These are phyloP conservation scores for Xanthorhoe designata DNA, from an alignment of 2,888 invertebrate species.

Conservation along the genomic window DNA sequence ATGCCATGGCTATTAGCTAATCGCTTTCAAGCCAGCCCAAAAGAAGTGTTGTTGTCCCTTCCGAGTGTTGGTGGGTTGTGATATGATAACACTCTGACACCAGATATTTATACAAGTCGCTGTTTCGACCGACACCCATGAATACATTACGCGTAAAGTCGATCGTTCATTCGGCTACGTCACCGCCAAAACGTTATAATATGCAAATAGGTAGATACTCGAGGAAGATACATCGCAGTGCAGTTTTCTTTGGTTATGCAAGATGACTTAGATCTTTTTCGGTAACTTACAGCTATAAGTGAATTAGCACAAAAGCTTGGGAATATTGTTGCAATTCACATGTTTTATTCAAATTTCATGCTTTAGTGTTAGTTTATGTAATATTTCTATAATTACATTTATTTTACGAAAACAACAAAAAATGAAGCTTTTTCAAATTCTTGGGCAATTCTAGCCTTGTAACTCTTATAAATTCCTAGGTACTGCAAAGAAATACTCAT, in stretches of 20 bases:
- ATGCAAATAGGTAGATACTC: conserved; percentile 46
- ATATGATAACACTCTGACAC: conserved; percentile 62
- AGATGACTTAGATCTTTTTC: conserved; percentile 33
- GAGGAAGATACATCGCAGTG: conserved; percentile 42
- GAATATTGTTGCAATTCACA: not conserved
- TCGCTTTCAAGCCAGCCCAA: conserved; percentile 76
- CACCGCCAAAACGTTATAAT: conserved; percentile 51
- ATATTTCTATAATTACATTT: no score
- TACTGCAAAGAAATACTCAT: not conserved
- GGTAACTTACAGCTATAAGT: not conserved
- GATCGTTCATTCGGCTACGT: conserved; percentile 55
- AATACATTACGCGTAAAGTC: conserved; percentile 65
- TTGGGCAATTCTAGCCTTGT: no score
- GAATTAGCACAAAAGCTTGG: not conserved
- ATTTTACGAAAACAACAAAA: no score
- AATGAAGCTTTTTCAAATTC: no score
- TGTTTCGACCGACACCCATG: conserved; percentile 67
- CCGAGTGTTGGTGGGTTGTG: conserved; percentile 74
- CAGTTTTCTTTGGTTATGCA: conserved; percentile 53
- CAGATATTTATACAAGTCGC: conserved; percentile 81
- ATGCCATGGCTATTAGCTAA: conserved; percentile 85
- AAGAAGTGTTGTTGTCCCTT: conserved; percentile 73
- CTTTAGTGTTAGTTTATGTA: no score
- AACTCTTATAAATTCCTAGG: not conserved
- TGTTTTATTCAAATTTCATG: not conserved